Base-by-base conservation (phyloP, 2,888 invertebrate genomes). In the Plutella xylostella region DNA sequence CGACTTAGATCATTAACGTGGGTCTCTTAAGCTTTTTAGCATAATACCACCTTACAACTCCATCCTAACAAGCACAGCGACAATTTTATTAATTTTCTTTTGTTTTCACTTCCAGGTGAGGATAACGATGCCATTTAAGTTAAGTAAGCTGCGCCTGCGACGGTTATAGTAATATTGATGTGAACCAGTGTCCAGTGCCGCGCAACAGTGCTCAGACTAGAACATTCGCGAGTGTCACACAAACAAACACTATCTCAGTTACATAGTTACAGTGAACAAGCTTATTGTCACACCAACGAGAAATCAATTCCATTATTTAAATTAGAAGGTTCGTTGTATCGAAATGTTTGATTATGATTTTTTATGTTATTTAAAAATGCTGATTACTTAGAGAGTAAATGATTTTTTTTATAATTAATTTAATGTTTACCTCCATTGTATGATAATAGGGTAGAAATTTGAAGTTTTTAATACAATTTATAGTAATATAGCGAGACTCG, bases 121-220 rank as follows among this genome's bases (percentile, higher is more conserved):
- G 73, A 77, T 68, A 65, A 72, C 68, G 79, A 80, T 83, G 82
- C 82, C 82, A 83, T 82, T 77, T 83, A 79, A 73, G 69, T 70
- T 82, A 78, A 79, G 77, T 72, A 77, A 71, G 69, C 68, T 61
- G 68, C 68, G 75, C 65, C 70, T 72, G 73, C 62, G 72, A 67
- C 62, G 74, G 69, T 65, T 68, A 66, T 65, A 62, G 59, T 59
- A 62, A 65, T 60, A 57, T 58, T 57, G 61, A 61, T 59, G 73
- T 66, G 68, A 66, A 67, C 70, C 70, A 71, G 75, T 75, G 74
- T 70, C 63, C 63, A 20, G 42, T 46, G 19, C 14, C 41, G 31
- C 18, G n/a, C n/a, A n/a, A n/a, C 37, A 21, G 17, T 15, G 11
- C 18, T 15, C 45, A 31, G 39, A 45, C 45, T 17, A n/a, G n/a